These are phyloP conservation scores for Dione juno DNA, from an alignment of 2,888 invertebrate genomes.

Conservation along the genomic window DNA sequence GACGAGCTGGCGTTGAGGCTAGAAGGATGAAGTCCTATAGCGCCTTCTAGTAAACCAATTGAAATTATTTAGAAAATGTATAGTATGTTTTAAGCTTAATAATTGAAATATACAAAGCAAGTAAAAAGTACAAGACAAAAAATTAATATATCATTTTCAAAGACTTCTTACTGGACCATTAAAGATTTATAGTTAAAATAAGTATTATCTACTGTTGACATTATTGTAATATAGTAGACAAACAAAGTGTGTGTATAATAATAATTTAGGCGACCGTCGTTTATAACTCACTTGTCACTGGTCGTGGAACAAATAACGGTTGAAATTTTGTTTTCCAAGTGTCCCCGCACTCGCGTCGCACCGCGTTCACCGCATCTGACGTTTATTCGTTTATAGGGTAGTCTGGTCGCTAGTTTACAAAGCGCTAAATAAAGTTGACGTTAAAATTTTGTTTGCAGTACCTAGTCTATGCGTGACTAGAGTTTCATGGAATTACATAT, in stretches of 20 bases:
- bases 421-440: conserved; percentile 63
- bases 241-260: conserved; percentile 29
- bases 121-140: too few species aligned
- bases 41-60: too few species aligned
- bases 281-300: conserved; percentile 47
- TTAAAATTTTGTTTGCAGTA: conserved; percentile 62
- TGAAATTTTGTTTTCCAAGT: conserved; percentile 63
- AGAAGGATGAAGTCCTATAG: too few species aligned
- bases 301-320: conserved; percentile 56
- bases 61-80: too few species aligned
- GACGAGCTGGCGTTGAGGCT: too few species aligned
- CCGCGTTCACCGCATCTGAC: conserved; percentile 64
- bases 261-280: conserved; percentile 40
- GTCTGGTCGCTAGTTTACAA: conserved; percentile 52
- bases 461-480: not conserved
- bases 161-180: too few species aligned
- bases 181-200: not conserved
- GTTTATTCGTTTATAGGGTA: conserved; percentile 75
- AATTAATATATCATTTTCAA: too few species aligned
- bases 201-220: not conserved
- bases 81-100: too few species aligned
- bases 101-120: too few species aligned
- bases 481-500: not conserved
- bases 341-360: conserved; percentile 46
- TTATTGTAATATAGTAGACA: not conserved